Base-by-base conservation (phyloP, 2,113 vertebrate genomes). In the Labeo catla region DNA sequence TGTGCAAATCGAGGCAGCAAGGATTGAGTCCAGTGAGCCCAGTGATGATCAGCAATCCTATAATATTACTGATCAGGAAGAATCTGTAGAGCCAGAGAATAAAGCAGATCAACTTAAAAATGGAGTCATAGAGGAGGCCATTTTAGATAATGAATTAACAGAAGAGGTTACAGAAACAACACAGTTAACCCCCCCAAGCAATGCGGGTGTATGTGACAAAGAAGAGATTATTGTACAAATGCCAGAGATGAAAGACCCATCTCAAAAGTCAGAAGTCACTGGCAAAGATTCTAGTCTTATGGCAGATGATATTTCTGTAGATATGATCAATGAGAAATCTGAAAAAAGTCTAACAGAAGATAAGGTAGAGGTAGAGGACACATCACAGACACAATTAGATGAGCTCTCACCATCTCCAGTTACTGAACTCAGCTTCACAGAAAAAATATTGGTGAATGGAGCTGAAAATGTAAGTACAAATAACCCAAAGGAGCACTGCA, bases 1-100 rank as follows among this genome's bases (percentile, higher is more conserved):
- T 72, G 86, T 89, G 61, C 66, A 83, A 73, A 59, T 73, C 23
- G 50, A 83, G 19, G 34, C 81, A 57, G 23, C 8, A 21, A 16
- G 1, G n/a, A 19, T 65, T 82, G 45, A 54, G 23, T 28, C n/a
- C 49, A 77, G 45, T 43, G 77, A 79, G 76, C 49, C 52, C 9
- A 4, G 36, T 10, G 21, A 50, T 83, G 16, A 83, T 57, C 65
- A n/a, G 10, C 66, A 11, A 59, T 43, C 11, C 19, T 39, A 73
- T 83, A 23, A 59, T 43, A 54, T 68, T 52, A 43, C 21, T 43
- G 36, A 23, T 43, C 49, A 52, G 28, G 63, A 73, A 43, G 34
- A 36, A 54, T 83, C 65, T 52, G 19, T 47, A 28, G 49, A 23
- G 34, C 28, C 10, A 57, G 50, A 83, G 73, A 45, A 80, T 80